Evolutionary conservation across 30 jellyfish, hydroid and myxozoan genomes (phyloP).

Genomic region (Mastigias papua): DNA sequence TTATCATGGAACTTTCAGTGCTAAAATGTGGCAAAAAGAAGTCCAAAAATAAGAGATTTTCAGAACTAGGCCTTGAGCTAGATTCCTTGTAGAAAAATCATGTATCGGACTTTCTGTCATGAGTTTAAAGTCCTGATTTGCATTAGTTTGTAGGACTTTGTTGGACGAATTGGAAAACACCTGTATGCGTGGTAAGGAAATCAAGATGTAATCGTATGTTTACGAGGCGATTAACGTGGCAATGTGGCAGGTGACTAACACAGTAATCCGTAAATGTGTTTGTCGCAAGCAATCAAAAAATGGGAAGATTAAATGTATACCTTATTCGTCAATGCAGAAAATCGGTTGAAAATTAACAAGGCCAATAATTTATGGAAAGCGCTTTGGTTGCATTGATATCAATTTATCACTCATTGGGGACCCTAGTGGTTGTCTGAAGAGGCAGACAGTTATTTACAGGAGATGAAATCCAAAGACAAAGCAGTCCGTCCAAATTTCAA

Average conservation of each 20-base stretch:
- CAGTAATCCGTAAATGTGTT: not conserved
- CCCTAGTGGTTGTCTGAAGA: not conserved
- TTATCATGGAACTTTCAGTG: too few relatives aligned
- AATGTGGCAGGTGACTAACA: not conserved
- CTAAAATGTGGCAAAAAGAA: too few relatives aligned
- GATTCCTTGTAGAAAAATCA: too few relatives aligned
- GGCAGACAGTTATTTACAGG: not conserved
- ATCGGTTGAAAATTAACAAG: too few relatives aligned
- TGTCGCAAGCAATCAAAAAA: not conserved
- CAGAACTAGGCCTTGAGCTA: too few relatives aligned
- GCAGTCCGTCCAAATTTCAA: not conserved
- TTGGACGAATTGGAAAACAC: not conserved
- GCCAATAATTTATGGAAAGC: too few relatives aligned
- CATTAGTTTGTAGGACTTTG: not conserved
- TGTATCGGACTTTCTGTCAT: not conserved
- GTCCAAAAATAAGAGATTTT: too few relatives aligned
- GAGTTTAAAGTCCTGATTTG: not conserved
- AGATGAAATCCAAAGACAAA: not conserved
- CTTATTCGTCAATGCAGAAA: too few relatives aligned
- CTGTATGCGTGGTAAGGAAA: not conserved
- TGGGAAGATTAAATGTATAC: not conserved
- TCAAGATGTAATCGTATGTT: not conserved
- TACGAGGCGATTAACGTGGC: not conserved
- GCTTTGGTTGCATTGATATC: not conserved
- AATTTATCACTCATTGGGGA: not conserved